Percentiles rank a stretch among this genome's conserved stretches.
Conservation (phyloP, 2,113 vertebrate genomes). For the Nothocercus julius region DNA sequence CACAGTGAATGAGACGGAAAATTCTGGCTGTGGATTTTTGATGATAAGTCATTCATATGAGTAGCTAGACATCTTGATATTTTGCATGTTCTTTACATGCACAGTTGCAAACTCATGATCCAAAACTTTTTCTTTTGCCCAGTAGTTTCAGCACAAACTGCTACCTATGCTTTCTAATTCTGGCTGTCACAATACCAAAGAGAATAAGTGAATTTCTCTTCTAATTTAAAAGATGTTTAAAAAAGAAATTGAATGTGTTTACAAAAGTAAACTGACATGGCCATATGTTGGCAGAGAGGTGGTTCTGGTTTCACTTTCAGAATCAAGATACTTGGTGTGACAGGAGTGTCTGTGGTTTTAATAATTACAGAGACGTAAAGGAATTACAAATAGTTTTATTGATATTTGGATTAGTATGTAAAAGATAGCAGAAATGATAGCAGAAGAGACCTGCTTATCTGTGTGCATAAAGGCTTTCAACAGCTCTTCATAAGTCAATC, state of each 20-base stretch:
- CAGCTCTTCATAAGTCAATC: background rate
- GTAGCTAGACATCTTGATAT: background rate
- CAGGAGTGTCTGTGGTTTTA: background rate
- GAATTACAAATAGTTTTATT: background rate
- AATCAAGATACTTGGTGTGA: background rate
- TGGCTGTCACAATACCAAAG: background rate
- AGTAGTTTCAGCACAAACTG: conserved; percentile 12
- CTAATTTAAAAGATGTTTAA: conserved; percentile 33
- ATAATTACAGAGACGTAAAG: background rate
- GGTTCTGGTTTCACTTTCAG: background rate
- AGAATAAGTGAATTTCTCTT: conserved; percentile 38
- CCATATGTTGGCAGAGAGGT: background rate
- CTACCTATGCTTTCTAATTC: background rate
- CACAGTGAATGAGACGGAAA: background rate
- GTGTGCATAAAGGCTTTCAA: background rate
- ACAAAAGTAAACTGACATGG: conserved; percentile 6
- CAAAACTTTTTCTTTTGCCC: background rate
- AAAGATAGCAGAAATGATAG: background rate
- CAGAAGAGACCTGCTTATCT: background rate
- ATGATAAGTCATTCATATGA: background rate
- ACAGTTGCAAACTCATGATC: conserved; percentile 15
- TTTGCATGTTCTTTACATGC: background rate
- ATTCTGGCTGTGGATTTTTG: background rate
- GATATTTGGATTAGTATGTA: background rate
- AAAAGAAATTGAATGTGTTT: conserved; percentile 23